These are phyloP conservation scores for Agrypnia vestita DNA, from an alignment of 1,140 invertebrate species.

Conservation along the genomic window DNA sequence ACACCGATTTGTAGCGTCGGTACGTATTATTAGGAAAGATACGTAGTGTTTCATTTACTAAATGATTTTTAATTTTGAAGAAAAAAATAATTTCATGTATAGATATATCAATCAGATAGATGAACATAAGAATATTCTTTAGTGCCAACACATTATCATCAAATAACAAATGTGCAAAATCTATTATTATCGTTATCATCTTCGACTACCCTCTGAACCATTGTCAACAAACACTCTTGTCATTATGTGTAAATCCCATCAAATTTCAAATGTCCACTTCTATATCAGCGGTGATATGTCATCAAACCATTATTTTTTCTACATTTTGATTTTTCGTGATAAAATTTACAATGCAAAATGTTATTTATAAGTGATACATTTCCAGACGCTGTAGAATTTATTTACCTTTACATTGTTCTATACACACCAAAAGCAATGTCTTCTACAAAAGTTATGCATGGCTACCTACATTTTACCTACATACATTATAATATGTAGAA, in stretches of 20 bases:
- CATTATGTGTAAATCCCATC: constrained; percentile 49
- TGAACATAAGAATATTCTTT: constrained; percentile 24
- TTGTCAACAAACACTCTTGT: constrained; percentile 39
- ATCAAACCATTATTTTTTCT: constrained; percentile 52
- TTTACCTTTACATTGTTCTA: constrained; percentile 56
- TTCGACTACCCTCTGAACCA: constrained; percentile 43
- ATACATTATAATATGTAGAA: constrained; percentile 47
- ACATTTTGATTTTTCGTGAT: constrained; percentile 51
- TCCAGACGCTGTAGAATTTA: constrained; percentile 44
- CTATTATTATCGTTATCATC: constrained; percentile 58
- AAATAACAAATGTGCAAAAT: constrained; percentile 61
- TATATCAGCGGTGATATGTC: constrained; percentile 56
- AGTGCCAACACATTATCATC: constrained; percentile 56
- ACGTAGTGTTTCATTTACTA: neutral
- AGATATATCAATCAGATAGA: neutral
- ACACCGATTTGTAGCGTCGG: neutral
- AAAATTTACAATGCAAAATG: constrained; percentile 55
- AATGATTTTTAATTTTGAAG: neutral
- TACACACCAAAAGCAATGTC: constrained; percentile 61
- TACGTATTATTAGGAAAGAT: neutral
- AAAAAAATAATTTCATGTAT: neutral
- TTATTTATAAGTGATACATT: constrained; percentile 45
- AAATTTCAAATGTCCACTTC: constrained; percentile 47
- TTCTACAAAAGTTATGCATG: constrained; percentile 59
- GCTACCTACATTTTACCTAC: constrained; percentile 52